Percentiles rank a stretch among this genome's conserved stretches.
Conservation (phyloP, 2,113 vertebrate genomes). For the Muscicapa adusta region DNA sequence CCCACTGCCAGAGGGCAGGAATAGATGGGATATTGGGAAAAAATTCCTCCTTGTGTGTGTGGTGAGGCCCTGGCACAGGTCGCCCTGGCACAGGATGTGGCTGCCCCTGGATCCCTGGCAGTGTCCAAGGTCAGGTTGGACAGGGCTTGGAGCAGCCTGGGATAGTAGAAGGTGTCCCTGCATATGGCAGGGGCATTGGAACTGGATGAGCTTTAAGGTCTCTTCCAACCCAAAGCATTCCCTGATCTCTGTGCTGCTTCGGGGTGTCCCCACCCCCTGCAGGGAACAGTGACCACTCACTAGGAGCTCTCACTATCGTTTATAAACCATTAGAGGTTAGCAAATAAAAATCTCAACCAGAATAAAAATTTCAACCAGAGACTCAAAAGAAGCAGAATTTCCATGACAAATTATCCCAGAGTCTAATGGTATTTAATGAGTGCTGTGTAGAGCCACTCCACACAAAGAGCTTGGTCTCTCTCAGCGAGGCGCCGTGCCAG, state of each 20-base stretch:
- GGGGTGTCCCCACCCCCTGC: accelerated
- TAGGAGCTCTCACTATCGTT: accelerated
- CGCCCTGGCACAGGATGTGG: background rate
- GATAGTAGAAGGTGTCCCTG: background rate
- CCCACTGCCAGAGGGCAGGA: background rate
- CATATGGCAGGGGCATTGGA: no score
- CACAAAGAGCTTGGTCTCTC: background rate
- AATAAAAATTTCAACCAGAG: background rate
- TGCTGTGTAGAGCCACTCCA: background rate
- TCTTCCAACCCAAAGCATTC: background rate
- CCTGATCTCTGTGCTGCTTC: background rate
- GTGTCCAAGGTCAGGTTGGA: background rate
- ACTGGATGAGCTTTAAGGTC: background rate
- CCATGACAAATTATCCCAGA: background rate
- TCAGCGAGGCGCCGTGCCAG: accelerated
- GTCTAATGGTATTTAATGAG: background rate
- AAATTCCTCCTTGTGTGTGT: background rate
- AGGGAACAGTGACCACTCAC: accelerated
- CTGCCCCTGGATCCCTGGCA: background rate
- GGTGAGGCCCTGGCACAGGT: background rate
- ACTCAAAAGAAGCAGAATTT: background rate
- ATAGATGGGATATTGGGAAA: background rate
- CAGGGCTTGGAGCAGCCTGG: background rate
- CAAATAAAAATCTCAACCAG: background rate
- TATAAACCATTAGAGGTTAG: background rate